Conservation (phyloP, 2,888 invertebrate genomes). For the Agonopterix subpropinquella region DNA sequence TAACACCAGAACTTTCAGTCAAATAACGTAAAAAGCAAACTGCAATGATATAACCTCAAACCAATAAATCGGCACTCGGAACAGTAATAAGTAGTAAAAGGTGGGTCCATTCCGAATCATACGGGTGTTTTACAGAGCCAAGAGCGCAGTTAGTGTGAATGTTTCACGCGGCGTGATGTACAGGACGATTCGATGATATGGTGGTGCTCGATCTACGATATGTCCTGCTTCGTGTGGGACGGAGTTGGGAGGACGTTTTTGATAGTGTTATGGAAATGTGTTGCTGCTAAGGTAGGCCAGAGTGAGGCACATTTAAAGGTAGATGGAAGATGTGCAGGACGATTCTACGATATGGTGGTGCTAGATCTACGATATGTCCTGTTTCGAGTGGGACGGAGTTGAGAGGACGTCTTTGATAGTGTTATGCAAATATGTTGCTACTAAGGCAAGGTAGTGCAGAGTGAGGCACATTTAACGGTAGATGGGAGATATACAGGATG, state of each 20-base stretch:
- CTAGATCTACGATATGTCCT: conserved; percentile 2
- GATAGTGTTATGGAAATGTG: not conserved
- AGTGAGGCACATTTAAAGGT: too few species aligned
- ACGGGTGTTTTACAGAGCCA: conserved; percentile 35
- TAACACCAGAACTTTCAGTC: too few species aligned
- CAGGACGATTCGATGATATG: conserved; percentile 3
- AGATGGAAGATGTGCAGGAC: conserved; percentile 16
- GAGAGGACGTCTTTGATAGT: not conserved
- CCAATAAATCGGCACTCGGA: too few species aligned
- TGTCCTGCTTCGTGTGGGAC: not conserved
- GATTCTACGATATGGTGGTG: not conserved
- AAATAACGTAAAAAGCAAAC: too few species aligned
- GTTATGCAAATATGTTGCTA: not conserved
- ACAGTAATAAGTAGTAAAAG: too few species aligned
- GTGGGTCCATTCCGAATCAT: conserved; percentile 25
- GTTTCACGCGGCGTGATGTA: conserved; percentile 33
- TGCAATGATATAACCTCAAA: conserved; percentile 15
- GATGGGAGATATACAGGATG: conserved; percentile 16
- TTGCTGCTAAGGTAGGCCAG: too few species aligned
- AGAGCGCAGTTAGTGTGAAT: conserved; percentile 42
- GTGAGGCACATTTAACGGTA: too few species aligned
- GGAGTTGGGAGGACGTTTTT: not conserved
- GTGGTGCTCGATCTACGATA: conserved; percentile 1
- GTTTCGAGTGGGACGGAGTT: not conserved
- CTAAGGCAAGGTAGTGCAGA: too few species aligned